phyloP scores from a whole-genome alignment of 2,797 vertebrate genomes.

The Poecile montanus region DNA sequence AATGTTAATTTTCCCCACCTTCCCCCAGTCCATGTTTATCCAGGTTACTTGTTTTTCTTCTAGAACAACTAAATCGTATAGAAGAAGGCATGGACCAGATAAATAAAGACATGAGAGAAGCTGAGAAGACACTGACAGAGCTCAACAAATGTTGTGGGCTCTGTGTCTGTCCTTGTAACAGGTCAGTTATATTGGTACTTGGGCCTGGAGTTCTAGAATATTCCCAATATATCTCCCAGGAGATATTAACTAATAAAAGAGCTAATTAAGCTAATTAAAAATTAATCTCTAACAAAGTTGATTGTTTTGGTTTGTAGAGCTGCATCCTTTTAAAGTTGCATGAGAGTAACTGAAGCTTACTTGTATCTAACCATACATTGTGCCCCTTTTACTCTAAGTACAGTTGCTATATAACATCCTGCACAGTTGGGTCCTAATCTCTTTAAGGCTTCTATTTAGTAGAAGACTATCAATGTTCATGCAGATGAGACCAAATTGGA shows the following conservation, averaged over 20 bases:
- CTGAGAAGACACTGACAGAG: constrained; percentile 95
- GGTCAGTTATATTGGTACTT: constrained; percentile 78
- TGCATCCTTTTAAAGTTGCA: neutral
- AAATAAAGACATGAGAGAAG: constrained; percentile 95
- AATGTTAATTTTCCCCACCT: neutral
- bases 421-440: neutral
- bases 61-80: constrained; percentile 90
- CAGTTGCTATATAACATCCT: neutral
- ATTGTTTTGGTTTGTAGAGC: neutral
- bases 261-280: neutral
- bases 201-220: neutral
- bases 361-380: neutral
- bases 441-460: neutral
- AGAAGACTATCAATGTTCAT: neutral
- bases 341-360: neutral
- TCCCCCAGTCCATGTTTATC: neutral
- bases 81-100: constrained; percentile 97
- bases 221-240: neutral
- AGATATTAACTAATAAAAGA: neutral
- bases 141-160: constrained; percentile 96
- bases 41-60: constrained; percentile 23
- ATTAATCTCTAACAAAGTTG: neutral
- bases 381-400: neutral
- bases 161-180: constrained; percentile 94
- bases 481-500: neutral